Evolutionary conservation across 2,797 vertebrate genomes (phyloP), one percentile per base, ranked within the genome.

Genomic region (Acipenser transmontanus): DNA sequence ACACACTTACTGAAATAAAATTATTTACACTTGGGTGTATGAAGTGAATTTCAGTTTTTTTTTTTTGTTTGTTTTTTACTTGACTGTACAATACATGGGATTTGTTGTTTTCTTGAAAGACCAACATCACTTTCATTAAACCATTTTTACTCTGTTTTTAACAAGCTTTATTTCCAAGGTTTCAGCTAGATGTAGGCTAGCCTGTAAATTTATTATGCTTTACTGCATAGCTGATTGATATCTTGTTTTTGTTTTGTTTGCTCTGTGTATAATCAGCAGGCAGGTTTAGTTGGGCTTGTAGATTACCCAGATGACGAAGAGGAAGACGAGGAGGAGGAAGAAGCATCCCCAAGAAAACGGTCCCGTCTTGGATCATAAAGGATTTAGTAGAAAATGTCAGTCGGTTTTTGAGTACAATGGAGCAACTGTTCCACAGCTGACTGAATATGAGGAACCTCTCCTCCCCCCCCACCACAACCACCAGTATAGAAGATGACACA

Each of bases 221-320:
- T 34, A 34, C 34, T 34, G 3, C 34, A 34, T 3, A 34, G 34
- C 34, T 34, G 34, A 34, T 34, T 34, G 34, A 3, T 34, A 34
- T 4, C 17, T 8, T 63, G 5, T 50, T 2, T 68, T 50, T 54
- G 62, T 59, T 34, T 34, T 34, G 1, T 20, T 34, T 34, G 34
- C 34, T 3, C 34, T 34, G 34, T 34, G 34, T 70, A 66, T n/a
- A 65, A 59, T 74, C 47, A 51, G 67, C 75, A 98, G 96, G 92
- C 93, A 50, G 93, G 91, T 77, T 84, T 97, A 69, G 94, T 99
- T 64, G 97, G 97, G 68, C 89, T 99, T 70, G 97, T 99, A 84
- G 97, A 99, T 87, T 99, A 99, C 78, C 97, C 97, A 52, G 97
- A 98, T 17, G 97, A 99, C 67, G 97, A 99, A 84, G 97, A 99